Evolutionary conservation across 2,888 invertebrate species (phyloP).

Genomic region (Drosophila differens): DNA sequence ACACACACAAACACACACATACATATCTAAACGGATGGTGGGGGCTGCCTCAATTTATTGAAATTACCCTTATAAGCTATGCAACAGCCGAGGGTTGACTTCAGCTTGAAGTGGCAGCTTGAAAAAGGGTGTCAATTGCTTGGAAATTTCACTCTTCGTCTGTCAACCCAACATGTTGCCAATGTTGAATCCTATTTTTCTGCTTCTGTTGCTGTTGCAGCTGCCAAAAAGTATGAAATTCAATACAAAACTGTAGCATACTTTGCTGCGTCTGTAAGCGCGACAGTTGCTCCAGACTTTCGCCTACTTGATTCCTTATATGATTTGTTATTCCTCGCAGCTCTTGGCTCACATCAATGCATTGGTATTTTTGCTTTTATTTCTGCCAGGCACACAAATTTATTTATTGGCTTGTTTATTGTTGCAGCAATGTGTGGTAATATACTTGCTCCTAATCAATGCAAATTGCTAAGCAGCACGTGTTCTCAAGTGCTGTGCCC

Average conservation of each 20-base stretch:
- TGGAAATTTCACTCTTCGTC: conserved; percentile 52
- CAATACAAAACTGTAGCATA: conserved; percentile 47
- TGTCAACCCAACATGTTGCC: conserved; percentile 84
- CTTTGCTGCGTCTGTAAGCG: conserved; percentile 24
- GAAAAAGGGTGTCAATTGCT: conserved; percentile 79
- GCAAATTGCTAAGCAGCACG: conserved; percentile 44
- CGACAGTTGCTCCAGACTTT: conserved; percentile 28
- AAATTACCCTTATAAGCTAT: conserved; percentile 74
- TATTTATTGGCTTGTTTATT: conserved; percentile 53
- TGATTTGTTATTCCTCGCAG: conserved; percentile 26
- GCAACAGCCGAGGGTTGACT: conserved; percentile 56
- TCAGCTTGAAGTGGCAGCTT: conserved; percentile 56
- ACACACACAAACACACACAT: conserved; percentile 4
- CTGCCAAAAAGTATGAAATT: conserved; percentile 68
- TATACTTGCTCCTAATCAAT: conserved; percentile 44
- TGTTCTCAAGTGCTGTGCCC: conserved; percentile 15
- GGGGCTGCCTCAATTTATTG: conserved; percentile 65
- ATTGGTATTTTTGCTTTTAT: conserved; percentile 5
- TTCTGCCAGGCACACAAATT: conserved; percentile 18
- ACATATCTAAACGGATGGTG: conserved; percentile 5
- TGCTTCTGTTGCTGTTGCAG: conserved; percentile 32
- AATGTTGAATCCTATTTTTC: conserved; percentile 45
- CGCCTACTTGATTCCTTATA: conserved; percentile 2
- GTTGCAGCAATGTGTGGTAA: conserved; percentile 8
- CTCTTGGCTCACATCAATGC: conserved; percentile 8